These are phyloP conservation scores for Rhynchophorus ferrugineus DNA, from an alignment of 1,140 invertebrate genomes.

Conservation along the genomic window DNA sequence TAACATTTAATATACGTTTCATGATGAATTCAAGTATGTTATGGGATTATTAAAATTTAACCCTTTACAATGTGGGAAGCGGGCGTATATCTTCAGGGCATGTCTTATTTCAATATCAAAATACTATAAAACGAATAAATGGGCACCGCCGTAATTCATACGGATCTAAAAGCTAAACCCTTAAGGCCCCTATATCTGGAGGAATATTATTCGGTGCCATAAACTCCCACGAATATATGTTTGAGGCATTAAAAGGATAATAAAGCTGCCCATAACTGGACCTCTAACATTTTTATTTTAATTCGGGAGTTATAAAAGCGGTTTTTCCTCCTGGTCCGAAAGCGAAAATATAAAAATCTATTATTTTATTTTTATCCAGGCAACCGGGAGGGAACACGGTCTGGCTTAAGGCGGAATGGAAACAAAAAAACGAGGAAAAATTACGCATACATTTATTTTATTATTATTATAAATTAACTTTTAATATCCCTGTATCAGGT, in stretches of 20 bases:
- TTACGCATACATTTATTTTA: too few relatives aligned
- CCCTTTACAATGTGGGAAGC: neutral
- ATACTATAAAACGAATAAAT: slow-evolving; percentile 10
- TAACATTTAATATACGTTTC: too few relatives aligned
- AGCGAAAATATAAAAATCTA: slow-evolving; percentile 12
- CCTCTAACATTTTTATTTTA: slow-evolving; percentile 20
- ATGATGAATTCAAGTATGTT: too few relatives aligned
- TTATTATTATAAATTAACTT: too few relatives aligned
- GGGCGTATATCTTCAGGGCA: neutral
- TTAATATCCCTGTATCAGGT: too few relatives aligned
- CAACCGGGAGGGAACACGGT: too few relatives aligned
- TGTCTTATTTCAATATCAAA: slow-evolving; percentile 18
- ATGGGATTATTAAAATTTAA: slow-evolving; percentile 16
- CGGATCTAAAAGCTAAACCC: slow-evolving; percentile 17
- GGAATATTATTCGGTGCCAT: slow-evolving; percentile 17
- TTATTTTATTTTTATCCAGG: too few relatives aligned
- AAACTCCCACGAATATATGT: slow-evolving; percentile 16
- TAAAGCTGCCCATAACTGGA: slow-evolving; percentile 21
- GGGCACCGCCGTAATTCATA: slow-evolving; percentile 13
- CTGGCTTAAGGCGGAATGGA: too few relatives aligned
- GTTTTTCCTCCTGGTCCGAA: too few relatives aligned
- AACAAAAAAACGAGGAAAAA: too few relatives aligned
- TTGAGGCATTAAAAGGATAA: slow-evolving; percentile 19
- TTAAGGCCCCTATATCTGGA: slow-evolving; percentile 16
- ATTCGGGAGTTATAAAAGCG: too few relatives aligned